Conservation (phyloP, 2,888 invertebrate genomes). For the Hypomecis atomaria region DNA sequence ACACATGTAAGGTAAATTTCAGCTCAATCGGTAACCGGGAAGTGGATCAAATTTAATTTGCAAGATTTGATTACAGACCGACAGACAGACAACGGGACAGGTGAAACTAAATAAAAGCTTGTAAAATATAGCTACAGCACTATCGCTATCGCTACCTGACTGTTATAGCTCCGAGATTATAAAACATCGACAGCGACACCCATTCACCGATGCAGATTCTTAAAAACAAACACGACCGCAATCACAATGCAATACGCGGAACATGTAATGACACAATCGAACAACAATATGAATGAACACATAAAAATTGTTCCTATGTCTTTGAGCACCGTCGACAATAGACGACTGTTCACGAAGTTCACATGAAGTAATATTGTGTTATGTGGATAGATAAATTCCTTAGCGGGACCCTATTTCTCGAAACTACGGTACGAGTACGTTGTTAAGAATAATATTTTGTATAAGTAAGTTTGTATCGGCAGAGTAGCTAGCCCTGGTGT, state of each 20-base stretch:
- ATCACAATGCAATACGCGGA: conserved; percentile 46
- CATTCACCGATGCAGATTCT: conserved; percentile 22
- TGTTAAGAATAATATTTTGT: conserved; percentile 16
- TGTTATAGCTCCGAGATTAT: conserved; percentile 1
- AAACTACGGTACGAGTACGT: conserved; percentile 18
- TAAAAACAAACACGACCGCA: conserved; percentile 31
- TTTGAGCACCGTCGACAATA: conserved; percentile 49
- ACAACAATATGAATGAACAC: conserved; percentile 41
- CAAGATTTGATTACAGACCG: too few species aligned
- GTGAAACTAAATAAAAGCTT: too few species aligned
- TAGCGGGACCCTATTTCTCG: conserved; percentile 15
- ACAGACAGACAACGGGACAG: too few species aligned
- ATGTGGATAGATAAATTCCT: conserved; percentile 12
- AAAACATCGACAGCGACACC: background rate
- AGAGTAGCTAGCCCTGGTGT: too few species aligned
- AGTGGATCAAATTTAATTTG: too few species aligned
- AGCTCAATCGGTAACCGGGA: too few species aligned
- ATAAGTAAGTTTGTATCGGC: too few species aligned
- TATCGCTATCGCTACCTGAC: conserved; percentile 4
- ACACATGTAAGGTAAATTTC: too few species aligned
- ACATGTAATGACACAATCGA: conserved; percentile 50
- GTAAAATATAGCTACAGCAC: background rate
- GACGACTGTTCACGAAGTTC: conserved; percentile 46
- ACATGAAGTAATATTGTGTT: conserved; percentile 39
- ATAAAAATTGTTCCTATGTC: conserved; percentile 45